phyloP scores from a whole-genome alignment of 1,140 invertebrate species.

The Pentalonia nigronervosa region DNA sequence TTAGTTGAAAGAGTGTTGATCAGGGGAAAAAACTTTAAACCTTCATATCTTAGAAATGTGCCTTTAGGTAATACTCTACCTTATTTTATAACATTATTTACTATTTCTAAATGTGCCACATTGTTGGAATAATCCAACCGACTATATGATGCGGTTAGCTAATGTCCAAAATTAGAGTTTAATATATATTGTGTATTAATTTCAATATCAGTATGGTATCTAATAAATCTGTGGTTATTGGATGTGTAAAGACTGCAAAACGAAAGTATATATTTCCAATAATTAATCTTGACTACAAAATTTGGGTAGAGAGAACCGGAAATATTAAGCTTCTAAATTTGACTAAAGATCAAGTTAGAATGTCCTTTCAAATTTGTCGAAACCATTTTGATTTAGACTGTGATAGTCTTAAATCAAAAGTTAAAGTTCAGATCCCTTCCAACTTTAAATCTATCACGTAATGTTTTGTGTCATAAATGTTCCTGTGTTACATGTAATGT shows the following conservation, averaged over 20 bases:
- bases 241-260: not conserved
- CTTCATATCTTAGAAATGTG: too few relatives aligned
- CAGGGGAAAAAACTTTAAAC: too few relatives aligned
- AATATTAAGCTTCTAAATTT: not conserved
- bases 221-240: not conserved
- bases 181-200: not conserved
- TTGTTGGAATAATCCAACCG: not conserved
- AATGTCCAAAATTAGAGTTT: not conserved
- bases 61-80: not conserved
- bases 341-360: not conserved
- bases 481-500: not conserved
- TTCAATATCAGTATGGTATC: not conserved
- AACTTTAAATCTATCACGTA: constrained; percentile 5
- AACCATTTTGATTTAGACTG: constrained; percentile 11
- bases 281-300: not conserved
- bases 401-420: constrained; percentile 24
- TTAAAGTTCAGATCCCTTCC: constrained; percentile 16
- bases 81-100: not conserved
- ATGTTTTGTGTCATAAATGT: not conserved
- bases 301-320: not conserved
- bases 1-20: too few relatives aligned
- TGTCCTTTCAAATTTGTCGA: not conserved
- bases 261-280: not conserved
- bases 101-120: not conserved
- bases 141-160: not conserved